phyloP scores from a whole-genome alignment of 1,140 invertebrate species.

The Sminthurides bifidus region DNA sequence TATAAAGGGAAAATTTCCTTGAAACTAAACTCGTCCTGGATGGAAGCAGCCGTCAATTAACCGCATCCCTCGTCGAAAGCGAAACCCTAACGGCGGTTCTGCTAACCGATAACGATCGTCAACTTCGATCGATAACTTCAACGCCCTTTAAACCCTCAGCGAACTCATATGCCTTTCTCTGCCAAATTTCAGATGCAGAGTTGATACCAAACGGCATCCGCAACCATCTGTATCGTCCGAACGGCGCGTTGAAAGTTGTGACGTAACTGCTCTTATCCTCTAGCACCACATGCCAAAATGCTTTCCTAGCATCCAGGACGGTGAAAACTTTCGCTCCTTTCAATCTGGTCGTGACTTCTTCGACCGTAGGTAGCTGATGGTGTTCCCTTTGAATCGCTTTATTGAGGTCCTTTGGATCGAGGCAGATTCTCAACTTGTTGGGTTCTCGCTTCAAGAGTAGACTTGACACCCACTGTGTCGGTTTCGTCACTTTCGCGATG shows the following conservation, averaged over 20 bases:
- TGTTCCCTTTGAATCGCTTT: slow-evolving; percentile 37
- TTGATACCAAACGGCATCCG: slow-evolving; percentile 36
- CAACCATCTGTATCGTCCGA: slow-evolving; percentile 34
- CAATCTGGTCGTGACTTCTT: slow-evolving; percentile 37
- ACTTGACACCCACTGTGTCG: slow-evolving; percentile 35
- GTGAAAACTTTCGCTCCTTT: slow-evolving; percentile 37
- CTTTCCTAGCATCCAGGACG: slow-evolving; percentile 39
- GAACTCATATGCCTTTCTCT: slow-evolving; percentile 31
- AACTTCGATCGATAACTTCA: slow-evolving; percentile 25
- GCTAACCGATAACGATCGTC: background rate
- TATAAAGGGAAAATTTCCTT: no score
- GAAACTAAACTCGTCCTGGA: no score
- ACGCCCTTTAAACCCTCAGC: slow-evolving; percentile 34
- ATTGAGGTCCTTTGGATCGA: slow-evolving; percentile 43
- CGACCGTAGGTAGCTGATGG: slow-evolving; percentile 37
- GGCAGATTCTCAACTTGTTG: slow-evolving; percentile 36
- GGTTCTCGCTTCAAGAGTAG: slow-evolving; percentile 37
- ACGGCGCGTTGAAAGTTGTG: slow-evolving; percentile 34
- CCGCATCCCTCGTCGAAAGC: slow-evolving; percentile 23
- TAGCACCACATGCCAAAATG: slow-evolving; percentile 32
- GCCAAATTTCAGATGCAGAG: slow-evolving; percentile 35
- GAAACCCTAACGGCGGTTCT: slow-evolving; percentile 31
- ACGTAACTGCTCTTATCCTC: slow-evolving; percentile 23
- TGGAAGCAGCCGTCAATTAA: slow-evolving; percentile 35
- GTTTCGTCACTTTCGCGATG: slow-evolving; percentile 31